These are phyloP conservation scores for Alethe diademata DNA, from an alignment of 2,113 vertebrate genomes.

Conservation along the genomic window DNA sequence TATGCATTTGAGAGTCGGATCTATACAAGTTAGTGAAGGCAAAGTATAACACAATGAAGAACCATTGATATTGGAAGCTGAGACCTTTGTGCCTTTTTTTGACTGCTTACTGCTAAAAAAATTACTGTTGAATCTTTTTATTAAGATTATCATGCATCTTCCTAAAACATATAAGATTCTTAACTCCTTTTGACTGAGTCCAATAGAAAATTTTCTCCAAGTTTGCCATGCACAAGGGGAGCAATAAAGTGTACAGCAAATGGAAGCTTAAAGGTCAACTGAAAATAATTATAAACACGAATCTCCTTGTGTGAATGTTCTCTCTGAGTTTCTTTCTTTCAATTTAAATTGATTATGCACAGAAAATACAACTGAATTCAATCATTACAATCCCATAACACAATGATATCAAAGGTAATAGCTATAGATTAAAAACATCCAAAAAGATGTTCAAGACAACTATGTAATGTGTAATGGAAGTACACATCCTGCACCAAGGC, in stretches of 20 bases:
- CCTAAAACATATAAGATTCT: neutral
- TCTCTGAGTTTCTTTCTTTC: neutral
- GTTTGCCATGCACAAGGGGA: neutral
- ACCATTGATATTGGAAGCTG: neutral
- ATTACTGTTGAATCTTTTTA: neutral
- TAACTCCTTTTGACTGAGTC: neutral
- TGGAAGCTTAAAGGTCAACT: neutral
- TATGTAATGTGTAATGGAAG: neutral
- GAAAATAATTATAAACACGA: neutral
- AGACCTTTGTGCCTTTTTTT: neutral
- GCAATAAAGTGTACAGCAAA: neutral
- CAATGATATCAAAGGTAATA: neutral
- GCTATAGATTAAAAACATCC: neutral
- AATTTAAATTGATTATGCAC: neutral
- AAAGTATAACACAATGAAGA: neutral
- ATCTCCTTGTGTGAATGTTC: neutral
- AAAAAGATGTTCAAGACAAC: neutral
- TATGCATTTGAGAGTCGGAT: neutral
- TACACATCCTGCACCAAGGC: neutral
- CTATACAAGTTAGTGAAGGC: neutral
- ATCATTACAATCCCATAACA: neutral
- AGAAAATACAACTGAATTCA: neutral
- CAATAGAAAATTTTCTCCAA: neutral
- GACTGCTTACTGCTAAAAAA: neutral
- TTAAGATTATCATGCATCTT: neutral